These are phyloP conservation scores for Caenorhabditis uteleia DNA, from an alignment of 2,888 invertebrate genomes.

Conservation along the genomic window DNA sequence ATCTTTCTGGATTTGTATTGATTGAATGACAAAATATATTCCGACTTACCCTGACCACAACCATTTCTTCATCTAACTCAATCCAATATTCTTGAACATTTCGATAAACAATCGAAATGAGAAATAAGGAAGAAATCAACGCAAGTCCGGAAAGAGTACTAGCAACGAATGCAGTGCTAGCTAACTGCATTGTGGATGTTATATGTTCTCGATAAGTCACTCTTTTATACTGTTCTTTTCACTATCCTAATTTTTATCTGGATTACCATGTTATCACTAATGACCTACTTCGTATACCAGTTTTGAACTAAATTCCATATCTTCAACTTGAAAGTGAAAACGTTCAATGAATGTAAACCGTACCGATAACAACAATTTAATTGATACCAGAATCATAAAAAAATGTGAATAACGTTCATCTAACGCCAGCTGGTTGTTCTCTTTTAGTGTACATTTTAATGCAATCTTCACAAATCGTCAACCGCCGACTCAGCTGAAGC, in stretches of 20 bases:
- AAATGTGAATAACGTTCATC: too few relatives aligned
- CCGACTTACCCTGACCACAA: slow-evolving; percentile 26
- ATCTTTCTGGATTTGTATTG: slow-evolving; percentile 10
- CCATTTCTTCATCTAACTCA: slow-evolving; percentile 48
- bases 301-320: too few relatives aligned
- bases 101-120: slow-evolving; percentile 35
- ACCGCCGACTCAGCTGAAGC: too few relatives aligned
- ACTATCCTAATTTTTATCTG: too few relatives aligned
- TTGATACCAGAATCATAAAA: too few relatives aligned
- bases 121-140: slow-evolving; percentile 35
- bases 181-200: slow-evolving; percentile 42
- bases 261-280: too few relatives aligned
- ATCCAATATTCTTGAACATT: slow-evolving; percentile 47
- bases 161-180: slow-evolving; percentile 41
- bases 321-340: not conserved
- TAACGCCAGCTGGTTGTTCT: too few relatives aligned
- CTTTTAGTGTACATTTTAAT: too few relatives aligned
- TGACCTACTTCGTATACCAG: too few relatives aligned
- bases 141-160: slow-evolving; percentile 45
- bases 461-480: too few relatives aligned
- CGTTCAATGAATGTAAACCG: not conserved
- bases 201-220: not conserved
- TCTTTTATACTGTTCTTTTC: slow-evolving; percentile 24
- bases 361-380: slow-evolving; percentile 4
- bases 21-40: not conserved